phyloP scores from a whole-genome alignment of 1,140 invertebrate species.

The Arctopsyche grandis region DNA sequence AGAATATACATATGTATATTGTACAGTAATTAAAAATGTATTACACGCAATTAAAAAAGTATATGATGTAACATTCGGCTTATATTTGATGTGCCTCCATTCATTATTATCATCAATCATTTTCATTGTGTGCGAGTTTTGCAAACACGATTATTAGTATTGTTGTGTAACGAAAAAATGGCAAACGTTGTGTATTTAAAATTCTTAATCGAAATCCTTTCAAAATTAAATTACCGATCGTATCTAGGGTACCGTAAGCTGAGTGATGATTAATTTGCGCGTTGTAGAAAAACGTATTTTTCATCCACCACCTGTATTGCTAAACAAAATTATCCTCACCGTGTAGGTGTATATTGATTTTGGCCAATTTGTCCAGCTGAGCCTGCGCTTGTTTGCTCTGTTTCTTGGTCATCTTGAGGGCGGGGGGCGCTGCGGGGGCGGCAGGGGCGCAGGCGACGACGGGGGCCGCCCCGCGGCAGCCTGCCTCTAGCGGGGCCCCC shows the following conservation, averaged over 20 bases:
- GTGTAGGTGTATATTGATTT: slow-evolving; percentile 89
- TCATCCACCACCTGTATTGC: neutral
- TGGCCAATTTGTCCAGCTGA: slow-evolving; percentile 78
- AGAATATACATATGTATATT: neutral
- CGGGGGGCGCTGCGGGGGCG: slow-evolving; percentile 59
- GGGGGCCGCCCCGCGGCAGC: neutral
- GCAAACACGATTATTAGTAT: neutral
- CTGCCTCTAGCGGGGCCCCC: slow-evolving; percentile 32
- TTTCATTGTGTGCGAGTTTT: neutral
- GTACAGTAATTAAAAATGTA: slow-evolving; percentile 20
- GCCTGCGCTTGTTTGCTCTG: slow-evolving; percentile 71
- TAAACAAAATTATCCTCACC: slow-evolving; percentile 69
- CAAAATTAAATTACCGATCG: no score
- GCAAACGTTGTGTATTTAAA: no score
- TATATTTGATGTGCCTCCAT: neutral
- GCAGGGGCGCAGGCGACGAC: neutral
- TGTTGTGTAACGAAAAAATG: no score
- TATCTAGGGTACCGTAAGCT: no score
- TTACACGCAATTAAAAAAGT: neutral
- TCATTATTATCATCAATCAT: slow-evolving; percentile 2
- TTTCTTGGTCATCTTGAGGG: slow-evolving; percentile 69
- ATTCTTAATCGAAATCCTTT: no score
- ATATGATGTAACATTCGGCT: neutral
- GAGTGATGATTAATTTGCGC: neutral
- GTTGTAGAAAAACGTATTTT: neutral